These are phyloP conservation scores for Chaetura pelagica DNA, from an alignment of 2,113 vertebrate species.

Conservation along the genomic window DNA sequence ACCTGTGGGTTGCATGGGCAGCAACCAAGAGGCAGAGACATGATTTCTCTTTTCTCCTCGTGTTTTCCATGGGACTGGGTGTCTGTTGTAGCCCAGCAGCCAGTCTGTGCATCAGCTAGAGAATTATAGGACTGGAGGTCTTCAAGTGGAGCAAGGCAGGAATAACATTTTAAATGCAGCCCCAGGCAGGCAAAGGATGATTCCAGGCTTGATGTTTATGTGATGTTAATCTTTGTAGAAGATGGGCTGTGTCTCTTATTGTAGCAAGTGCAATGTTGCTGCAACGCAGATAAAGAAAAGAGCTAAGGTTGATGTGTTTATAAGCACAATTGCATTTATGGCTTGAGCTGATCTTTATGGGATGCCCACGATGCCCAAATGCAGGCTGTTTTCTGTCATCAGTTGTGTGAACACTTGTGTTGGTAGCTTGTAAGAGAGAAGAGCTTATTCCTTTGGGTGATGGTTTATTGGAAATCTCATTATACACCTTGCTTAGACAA, in stretches of 20 bases:
- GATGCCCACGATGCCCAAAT: not conserved
- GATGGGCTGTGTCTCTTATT: not conserved
- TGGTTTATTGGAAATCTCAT: constrained; percentile 50
- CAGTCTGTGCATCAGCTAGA: not conserved
- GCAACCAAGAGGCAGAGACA: accelerated
- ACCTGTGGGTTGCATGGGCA: accelerated
- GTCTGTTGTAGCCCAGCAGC: not conserved
- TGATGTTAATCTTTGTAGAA: not conserved
- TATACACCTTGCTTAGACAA: not conserved
- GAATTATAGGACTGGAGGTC: not conserved
- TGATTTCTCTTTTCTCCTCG: not conserved
- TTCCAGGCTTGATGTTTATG: not conserved
- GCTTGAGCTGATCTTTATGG: not conserved
- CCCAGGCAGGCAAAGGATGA: not conserved
- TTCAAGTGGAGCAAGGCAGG: not conserved
- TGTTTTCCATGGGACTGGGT: not conserved
- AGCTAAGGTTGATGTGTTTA: not conserved
- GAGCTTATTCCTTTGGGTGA: not conserved
- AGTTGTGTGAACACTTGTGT: not conserved
- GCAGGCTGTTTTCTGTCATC: not conserved
- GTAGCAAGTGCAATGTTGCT: not conserved
- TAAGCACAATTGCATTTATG: not conserved
- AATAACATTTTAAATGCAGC: not conserved
- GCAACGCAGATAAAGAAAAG: not conserved
- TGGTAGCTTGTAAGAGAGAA: not conserved